Evolutionary conservation across 2,113 vertebrate genomes (phyloP).

Genomic region (Gymnocephalus cernua): DNA sequence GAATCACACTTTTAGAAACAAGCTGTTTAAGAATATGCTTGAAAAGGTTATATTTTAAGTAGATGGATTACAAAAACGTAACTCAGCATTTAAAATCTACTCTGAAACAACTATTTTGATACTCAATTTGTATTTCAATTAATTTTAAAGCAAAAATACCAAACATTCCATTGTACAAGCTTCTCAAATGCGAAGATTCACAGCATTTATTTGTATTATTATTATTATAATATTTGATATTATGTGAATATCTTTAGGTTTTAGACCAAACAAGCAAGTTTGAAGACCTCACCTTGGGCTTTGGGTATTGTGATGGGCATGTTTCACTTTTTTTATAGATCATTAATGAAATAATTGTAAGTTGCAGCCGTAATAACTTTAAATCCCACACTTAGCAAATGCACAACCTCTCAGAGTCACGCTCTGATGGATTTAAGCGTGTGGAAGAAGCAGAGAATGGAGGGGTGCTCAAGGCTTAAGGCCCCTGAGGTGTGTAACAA

Average conservation of each 20-base stretch:
- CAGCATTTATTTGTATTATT: not conserved
- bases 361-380: not conserved
- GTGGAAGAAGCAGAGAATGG: not conserved
- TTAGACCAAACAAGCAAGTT: not conserved
- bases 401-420: not conserved
- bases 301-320: not conserved
- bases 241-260: not conserved
- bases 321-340: not conserved
- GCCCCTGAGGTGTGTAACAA: constrained; percentile 54
- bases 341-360: not conserved
- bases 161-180: not conserved
- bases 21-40: constrained; percentile 17
- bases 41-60: not conserved
- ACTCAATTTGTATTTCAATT: not conserved
- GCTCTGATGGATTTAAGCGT: not conserved
- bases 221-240: no score
- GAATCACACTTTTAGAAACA: not conserved
- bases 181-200: not conserved
- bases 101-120: not conserved
- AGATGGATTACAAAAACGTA: not conserved
- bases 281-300: not conserved
- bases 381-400: not conserved
- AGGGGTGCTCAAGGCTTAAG: constrained; percentile 16
- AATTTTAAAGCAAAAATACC: not conserved
- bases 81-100: not conserved